Conservation (phyloP, 2,113 vertebrate species). For the Apaloderma vittatum region DNA sequence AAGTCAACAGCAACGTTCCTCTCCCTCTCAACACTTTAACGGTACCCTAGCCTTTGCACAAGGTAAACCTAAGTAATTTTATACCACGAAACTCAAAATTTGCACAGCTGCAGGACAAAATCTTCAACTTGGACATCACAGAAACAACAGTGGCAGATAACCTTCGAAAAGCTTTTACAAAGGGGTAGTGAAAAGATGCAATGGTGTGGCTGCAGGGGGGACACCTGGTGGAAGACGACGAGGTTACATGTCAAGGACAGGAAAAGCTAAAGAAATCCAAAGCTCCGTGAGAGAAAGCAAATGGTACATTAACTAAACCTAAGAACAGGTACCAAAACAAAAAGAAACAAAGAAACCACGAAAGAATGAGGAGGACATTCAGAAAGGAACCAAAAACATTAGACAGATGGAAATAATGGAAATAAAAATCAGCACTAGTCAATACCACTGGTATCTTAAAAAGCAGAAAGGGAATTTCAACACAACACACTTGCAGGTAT, state of each 20-base stretch:
- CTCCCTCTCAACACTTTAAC: neutral
- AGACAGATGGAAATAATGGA: neutral
- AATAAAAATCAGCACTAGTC: neutral
- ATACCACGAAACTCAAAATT: neutral
- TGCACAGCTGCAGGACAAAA: accelerated
- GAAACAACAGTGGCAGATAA: neutral
- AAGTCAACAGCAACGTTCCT: neutral
- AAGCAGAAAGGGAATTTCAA: neutral
- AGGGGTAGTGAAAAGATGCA: neutral
- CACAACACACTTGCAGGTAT: neutral
- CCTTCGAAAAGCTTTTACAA: neutral
- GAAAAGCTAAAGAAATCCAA: neutral
- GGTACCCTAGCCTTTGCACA: too few species aligned
- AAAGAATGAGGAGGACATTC: neutral
- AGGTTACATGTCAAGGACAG: neutral
- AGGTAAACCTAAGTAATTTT: neutral
- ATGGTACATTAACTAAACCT: accelerated
- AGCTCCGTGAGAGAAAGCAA: neutral
- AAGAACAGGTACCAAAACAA: neutral
- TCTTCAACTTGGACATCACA: neutral
- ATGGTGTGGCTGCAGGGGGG: neutral
- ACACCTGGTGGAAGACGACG: neutral
- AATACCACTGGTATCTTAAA: neutral
- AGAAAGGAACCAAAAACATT: neutral
- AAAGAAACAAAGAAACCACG: neutral